Base-by-base conservation (phyloP, 2,797 vertebrate genomes). In the Xenops minutus region DNA sequence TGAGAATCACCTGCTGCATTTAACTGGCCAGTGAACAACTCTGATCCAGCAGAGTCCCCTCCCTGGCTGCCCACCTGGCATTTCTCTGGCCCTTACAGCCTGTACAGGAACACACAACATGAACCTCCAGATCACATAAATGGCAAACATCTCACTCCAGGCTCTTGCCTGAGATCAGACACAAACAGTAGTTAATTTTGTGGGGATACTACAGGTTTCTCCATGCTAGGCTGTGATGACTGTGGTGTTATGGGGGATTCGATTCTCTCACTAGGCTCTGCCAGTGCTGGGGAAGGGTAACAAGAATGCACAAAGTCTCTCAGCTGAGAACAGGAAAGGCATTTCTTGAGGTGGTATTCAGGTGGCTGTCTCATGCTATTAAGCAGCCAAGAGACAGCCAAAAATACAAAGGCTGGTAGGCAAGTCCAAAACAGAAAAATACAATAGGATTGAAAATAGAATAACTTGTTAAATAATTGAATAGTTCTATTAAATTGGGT, bases 391-490 rank as follows among this genome's bases (percentile, higher is more conserved):
- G 36, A 95, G 43, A 66, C 62, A 93, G 39, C 15, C 36, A 44
- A 76, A 93, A 91, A 0, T n/a, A 63, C 34, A 87, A 74, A 71
- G 48, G 52, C 72, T 83, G 63, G 41, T 68, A 91, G 67, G 24
- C 1, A 3, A 66, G 34, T 76, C 59, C 44, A 74, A 88, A 92
- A 2, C 12, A 91, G 62, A 72, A 85, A 82, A 93, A 84, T 12
- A 41, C 3, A 15, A 46, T 18, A 36, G 41, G n/a, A 63, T 7
- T 54, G 23, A 80, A 96, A 96, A 83, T 24, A 73, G 48, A 87
- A 49, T 30, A 89, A 56, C 72, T 67, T 87, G 21, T n/a, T 92
- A 82, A 93, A 82, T 85, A 91, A 91, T 89, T 77, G 32, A 94
- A 74, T 34, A 71, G 16, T 79, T 94, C 48, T 58, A 56, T 71